phyloP scores from a whole-genome alignment of 2,888 invertebrate species.

The Drosophila dives region DNA sequence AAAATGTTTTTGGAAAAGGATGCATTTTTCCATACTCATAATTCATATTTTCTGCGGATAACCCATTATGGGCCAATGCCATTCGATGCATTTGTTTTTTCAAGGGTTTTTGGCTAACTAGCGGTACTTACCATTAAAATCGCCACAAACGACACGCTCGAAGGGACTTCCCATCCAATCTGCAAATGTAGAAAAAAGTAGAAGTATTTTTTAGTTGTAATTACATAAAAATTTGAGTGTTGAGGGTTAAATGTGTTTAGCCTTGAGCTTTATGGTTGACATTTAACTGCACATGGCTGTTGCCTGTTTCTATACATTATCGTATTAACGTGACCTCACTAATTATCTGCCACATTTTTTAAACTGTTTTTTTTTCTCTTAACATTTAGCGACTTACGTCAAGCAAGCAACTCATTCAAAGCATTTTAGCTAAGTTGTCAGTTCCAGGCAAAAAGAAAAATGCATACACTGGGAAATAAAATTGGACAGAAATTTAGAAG shows the following conservation, averaged over 20 bases:
- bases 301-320: slow-evolving; percentile 22
- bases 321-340: slow-evolving; percentile 11
- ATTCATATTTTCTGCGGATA: slow-evolving; percentile 63
- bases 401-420: slow-evolving; percentile 61
- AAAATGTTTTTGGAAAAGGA: slow-evolving; percentile 24
- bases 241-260: slow-evolving; percentile 22
- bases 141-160: slow-evolving; percentile 97
- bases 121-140: slow-evolving; percentile 92
- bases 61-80: slow-evolving; percentile 74
- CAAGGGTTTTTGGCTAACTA: slow-evolving; percentile 49
- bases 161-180: slow-evolving; percentile 98
- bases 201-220: slow-evolving; percentile 31
- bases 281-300: slow-evolving; percentile 37
- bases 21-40: slow-evolving; percentile 26
- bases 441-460: slow-evolving; percentile 42
- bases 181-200: slow-evolving; percentile 84
- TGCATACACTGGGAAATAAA: background rate
- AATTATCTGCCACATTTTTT: slow-evolving; percentile 25
- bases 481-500: accelerated
- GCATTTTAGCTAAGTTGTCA: slow-evolving; percentile 59
- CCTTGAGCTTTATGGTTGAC: slow-evolving; percentile 48
- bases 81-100: slow-evolving; percentile 53
- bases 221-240: slow-evolving; percentile 19
- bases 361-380: background rate
- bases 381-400: too few relatives aligned